Conservation (phyloP, 2,888 invertebrate genomes). For the Gastrophysa polygoni region DNA sequence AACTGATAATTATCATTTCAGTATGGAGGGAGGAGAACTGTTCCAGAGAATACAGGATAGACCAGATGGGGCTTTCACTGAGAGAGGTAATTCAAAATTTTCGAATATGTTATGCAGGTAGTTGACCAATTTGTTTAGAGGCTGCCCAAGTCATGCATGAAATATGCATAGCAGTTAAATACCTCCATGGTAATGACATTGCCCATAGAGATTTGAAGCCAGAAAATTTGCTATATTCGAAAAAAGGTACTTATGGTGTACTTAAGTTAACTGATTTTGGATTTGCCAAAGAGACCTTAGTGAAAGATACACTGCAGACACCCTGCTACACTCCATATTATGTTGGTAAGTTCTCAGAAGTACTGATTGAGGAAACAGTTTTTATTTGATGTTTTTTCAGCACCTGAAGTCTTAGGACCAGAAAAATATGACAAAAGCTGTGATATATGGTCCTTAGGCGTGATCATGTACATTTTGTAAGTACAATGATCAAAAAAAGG, state of each 20-base stretch:
- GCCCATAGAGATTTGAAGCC: constrained; percentile 98
- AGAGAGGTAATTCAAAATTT: constrained; percentile 67
- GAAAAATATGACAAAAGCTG: constrained; percentile 99
- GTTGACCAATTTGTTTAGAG: constrained; percentile 62
- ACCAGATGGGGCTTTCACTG: constrained; percentile 94
- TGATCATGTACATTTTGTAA: constrained; percentile 98
- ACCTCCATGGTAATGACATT: constrained; percentile 91
- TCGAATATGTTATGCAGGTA: not conserved
- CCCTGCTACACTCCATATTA: constrained; percentile 99
- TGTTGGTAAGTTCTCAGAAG: constrained; percentile 70
- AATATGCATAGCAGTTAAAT: constrained; percentile 93
- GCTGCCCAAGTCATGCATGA: constrained; percentile 95
- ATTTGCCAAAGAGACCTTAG: constrained; percentile 93
- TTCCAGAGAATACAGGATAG: constrained; percentile 97
- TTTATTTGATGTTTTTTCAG: constrained; percentile 41
- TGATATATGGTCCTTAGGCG: constrained; percentile 98
- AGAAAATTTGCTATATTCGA: constrained; percentile 93
- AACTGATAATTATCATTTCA: constrained; percentile 50
- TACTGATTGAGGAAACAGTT: not conserved
- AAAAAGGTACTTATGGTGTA: constrained; percentile 73
- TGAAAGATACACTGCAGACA: constrained; percentile 90
- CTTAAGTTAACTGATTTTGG: constrained; percentile 99
- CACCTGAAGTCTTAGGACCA: constrained; percentile 85
- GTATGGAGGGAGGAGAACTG: constrained; percentile 97
- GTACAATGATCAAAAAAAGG: constrained; percentile 49